These are phyloP conservation scores for Homarus americanus DNA, from an alignment of 1,140 invertebrate genomes.

Conservation along the genomic window DNA sequence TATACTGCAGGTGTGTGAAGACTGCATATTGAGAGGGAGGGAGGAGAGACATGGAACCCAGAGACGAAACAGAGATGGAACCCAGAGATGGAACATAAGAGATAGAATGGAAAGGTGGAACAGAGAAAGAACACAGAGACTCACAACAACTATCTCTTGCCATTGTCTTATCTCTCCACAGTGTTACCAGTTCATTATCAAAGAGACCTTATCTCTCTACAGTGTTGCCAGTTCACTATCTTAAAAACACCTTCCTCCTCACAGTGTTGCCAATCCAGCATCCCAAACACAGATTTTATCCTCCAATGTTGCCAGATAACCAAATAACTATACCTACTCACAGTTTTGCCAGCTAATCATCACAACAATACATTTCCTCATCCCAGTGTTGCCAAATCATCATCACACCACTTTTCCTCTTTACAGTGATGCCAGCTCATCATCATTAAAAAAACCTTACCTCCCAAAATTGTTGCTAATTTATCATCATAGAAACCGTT, in stretches of 20 bases:
- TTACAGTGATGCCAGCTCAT: not conserved
- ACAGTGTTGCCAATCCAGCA: not conserved
- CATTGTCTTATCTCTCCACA: not conserved
- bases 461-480: no score
- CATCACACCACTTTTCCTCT: not conserved
- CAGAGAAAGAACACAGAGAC: not conserved
- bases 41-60: no score
- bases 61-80: not conserved
- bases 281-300: not conserved
- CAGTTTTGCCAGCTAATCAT: no score
- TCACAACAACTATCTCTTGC: not conserved
- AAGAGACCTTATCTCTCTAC: not conserved
- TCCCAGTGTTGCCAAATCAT: not conserved
- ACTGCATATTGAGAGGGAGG: no score
- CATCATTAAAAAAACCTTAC: no score
- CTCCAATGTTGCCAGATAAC: not conserved
- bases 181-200: not conserved
- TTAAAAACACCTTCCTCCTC: not conserved
- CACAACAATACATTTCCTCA: not conserved
- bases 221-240: not conserved
- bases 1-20: no score
- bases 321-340: no score
- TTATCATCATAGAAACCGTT: not conserved
- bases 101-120: not conserved
- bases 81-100: not conserved